Conservation (phyloP, 2,888 invertebrate genomes). For the Chamaedrilus cognettii region DNA sequence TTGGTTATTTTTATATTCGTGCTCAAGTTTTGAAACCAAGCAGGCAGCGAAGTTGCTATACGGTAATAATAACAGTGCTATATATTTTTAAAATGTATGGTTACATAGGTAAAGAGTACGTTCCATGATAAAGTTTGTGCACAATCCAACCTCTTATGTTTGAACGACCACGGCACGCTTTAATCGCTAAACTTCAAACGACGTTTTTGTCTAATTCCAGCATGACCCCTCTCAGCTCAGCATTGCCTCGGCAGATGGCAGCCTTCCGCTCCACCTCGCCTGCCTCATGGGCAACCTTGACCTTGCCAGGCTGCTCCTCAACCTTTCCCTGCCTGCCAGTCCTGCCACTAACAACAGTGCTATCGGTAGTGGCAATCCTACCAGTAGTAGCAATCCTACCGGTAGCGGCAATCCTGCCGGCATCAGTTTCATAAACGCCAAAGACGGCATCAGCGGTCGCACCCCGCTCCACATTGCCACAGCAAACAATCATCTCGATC, state of each 20-base stretch:
- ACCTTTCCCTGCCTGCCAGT: constrained; percentile 64
- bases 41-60: neutral
- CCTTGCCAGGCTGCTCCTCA: constrained; percentile 76
- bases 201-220: too few species aligned
- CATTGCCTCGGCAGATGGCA: constrained; percentile 67
- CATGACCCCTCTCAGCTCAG: neutral
- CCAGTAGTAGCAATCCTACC: neutral
- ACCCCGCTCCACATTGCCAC: constrained; percentile 86
- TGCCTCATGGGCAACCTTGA: constrained; percentile 83
- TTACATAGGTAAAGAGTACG: too few species aligned
- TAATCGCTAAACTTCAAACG: too few species aligned
- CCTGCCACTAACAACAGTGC: neutral
- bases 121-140: too few species aligned
- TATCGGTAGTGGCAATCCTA: neutral
- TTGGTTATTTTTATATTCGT: neutral
- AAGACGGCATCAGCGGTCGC: constrained; percentile 69
- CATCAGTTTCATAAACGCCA: constrained; percentile 76
- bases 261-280: constrained; percentile 91
- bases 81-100: too few species aligned
- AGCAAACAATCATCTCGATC: constrained; percentile 57
- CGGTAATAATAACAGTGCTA: too few species aligned
- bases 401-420: constrained; percentile 70
- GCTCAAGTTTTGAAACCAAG: neutral
- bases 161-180: too few species aligned
- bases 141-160: too few species aligned